Base-by-base conservation (phyloP, 2,888 invertebrate genomes). In the Hirtodrosophila trivittata region DNA sequence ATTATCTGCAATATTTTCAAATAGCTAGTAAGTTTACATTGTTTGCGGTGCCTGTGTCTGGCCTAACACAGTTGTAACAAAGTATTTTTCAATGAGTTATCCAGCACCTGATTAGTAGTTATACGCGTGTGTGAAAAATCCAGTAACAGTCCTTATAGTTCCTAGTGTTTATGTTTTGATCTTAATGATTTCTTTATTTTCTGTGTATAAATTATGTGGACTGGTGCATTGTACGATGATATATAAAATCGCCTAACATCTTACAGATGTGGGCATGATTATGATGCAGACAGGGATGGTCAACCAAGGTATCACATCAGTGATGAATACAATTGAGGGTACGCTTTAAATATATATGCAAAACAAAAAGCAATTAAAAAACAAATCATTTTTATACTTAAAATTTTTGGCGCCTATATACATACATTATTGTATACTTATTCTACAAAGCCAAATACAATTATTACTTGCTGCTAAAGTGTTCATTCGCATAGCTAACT, bases 211-310 rank as follows among this genome's bases (percentile, higher is more conserved):
- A 57, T 35, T 62, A 30, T 70, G 57, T 60, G 69, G 65, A 60
- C 62, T 60, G 16, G 43, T 35, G 38, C 30, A 13, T 54, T 67
- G 67, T 57, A 64, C 42, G 55, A 55, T 58, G 47, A 56, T 76
- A 75, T 58, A 50, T 67, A 52, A 72, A 77, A 71, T 57, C 50
- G 59, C 77, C 88, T 78, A 89, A 68, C 85, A 80, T 88, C 86
- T 91, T 91, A 86, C 96, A 96, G 96, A 96, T 96, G 96, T 97
- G 92, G 96, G 96, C 93, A 96, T 96, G 96, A 96, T 97, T 94
- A 96, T 97, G 96, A 96, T 96, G 96, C 96, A 96, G 95, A 94
- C 96, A 92, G 96, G 96, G 93, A 96, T 97, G 96, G 96, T 96
- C 94, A 96, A 96, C 94, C 95, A 96, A 93, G 94, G 94, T 92